Conservation (phyloP, 92 coral and sea anemone species). For the Heteractis magnifica region DNA sequence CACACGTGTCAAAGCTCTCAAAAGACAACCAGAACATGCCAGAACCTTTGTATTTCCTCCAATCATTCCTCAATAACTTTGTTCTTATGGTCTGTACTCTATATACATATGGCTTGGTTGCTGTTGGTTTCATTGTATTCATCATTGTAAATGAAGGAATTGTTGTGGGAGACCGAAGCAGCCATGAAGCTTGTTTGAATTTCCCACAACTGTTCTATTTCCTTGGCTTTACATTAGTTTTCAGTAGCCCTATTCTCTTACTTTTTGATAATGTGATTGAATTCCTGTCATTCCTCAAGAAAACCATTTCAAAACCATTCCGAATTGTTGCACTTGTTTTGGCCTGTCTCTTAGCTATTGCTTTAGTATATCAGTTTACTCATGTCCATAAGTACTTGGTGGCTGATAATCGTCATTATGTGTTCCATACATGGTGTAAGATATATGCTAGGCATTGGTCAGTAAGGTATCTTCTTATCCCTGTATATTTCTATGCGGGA, state of each 20-base stretch:
- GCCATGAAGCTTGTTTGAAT: constrained; percentile 78
- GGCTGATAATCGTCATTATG: constrained; percentile 96
- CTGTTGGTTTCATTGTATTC: constrained; percentile 53
- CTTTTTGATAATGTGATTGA: constrained; percentile 44
- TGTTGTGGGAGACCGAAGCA: constrained; percentile 84
- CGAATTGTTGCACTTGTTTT: constrained; percentile 30
- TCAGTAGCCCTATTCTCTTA: constrained; percentile 65
- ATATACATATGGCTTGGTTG: constrained; percentile 72
- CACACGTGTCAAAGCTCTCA: constrained; percentile 4
- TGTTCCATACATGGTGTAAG: constrained; percentile 95
- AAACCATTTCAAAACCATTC: constrained; percentile 38
- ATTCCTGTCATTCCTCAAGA: constrained; percentile 33
- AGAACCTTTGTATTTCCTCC: constrained; percentile 46
- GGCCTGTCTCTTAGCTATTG: constrained; percentile 22
- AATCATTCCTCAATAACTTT: constrained; percentile 34
- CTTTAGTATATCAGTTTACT: constrained; percentile 65
- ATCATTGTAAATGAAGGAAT: constrained; percentile 75
- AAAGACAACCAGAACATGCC: constrained; percentile 3
- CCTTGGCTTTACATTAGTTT: constrained; percentile 63
- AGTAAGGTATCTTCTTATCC: constrained; percentile 58
- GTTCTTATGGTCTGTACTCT: constrained; percentile 39
- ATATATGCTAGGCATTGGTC: constrained; percentile 80
- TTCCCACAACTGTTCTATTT: constrained; percentile 91
- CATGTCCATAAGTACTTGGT: constrained; percentile 80
- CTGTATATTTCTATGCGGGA: constrained; percentile 65